phyloP scores from a whole-genome alignment of 2,797 vertebrate genomes.

The Pseudochaenichthys georgianus region DNA sequence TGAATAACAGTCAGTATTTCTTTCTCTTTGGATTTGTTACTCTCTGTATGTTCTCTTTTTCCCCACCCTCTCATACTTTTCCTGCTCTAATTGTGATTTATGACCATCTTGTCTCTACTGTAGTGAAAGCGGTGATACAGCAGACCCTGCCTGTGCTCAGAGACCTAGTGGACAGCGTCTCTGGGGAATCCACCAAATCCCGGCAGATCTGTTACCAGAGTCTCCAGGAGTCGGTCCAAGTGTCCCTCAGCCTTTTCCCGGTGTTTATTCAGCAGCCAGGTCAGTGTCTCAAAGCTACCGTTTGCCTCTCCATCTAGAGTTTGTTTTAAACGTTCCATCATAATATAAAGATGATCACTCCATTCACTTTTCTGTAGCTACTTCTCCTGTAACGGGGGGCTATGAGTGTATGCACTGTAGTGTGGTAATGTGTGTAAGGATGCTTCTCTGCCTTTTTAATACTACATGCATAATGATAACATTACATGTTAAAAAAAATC shows the following conservation, averaged over 20 bases:
- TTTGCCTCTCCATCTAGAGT: neutral
- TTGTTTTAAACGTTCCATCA: neutral
- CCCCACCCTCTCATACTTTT: neutral
- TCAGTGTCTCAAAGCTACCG: slow-evolving; percentile 67
- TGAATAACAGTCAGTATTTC: slow-evolving; percentile 69
- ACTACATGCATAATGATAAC: neutral
- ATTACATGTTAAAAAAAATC: neutral
- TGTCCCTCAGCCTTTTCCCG: slow-evolving; percentile 95
- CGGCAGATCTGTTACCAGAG: slow-evolving; percentile 99
- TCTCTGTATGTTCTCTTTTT: neutral
- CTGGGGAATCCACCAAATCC: slow-evolving; percentile 96
- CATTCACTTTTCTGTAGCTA: neutral
- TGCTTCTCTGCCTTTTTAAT: neutral
- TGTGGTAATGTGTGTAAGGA: neutral
- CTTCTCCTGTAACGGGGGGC: neutral
- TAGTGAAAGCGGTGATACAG: slow-evolving; percentile 94
- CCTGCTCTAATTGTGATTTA: neutral
- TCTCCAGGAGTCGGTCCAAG: slow-evolving; percentile 97
- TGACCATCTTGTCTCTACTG: neutral
- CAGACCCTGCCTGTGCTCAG: slow-evolving; percentile 93
- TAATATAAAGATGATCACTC: neutral
- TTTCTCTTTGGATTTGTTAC: neutral
- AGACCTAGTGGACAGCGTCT: slow-evolving; percentile 95
- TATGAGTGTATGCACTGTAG: neutral
- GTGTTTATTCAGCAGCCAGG: slow-evolving; percentile 98